Evolutionary conservation across 2,797 vertebrate species (phyloP), one percentile per base, ranked within the genome.

Genomic region (Simalia tracyae): DNA sequence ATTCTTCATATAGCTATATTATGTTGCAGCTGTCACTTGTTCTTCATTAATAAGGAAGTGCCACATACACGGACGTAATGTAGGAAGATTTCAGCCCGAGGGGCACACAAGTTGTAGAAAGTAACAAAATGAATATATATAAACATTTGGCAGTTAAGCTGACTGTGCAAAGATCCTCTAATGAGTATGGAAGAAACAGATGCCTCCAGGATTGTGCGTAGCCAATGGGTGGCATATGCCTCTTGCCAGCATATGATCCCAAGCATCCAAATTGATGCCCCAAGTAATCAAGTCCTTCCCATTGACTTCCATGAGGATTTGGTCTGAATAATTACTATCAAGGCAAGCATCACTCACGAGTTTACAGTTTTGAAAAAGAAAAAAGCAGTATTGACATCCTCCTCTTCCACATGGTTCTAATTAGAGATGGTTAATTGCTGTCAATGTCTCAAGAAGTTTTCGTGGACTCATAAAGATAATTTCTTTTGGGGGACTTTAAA

Each of bases 391-490:
- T 0, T 0, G 89, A 90, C 54, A 88, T 12, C 0, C 0, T 10
- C 86, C 24, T 7, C 26, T 88, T 66, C 10, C 19, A 60, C 0
- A 0, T 81, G 15, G 76, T 87, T 81, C 92, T 93, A 17, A 88
- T 94, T 84, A 57, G 0, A 87, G 57, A 87, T n/a, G 87, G 63
- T 22, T 87, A 89, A 92, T 0, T 86, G 7, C 81, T 92, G 50
- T 90, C 68, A 86, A 11, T 59, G 84, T 66, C 36, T 66, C 19
- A 50, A 89, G 64, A 31, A 86, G 36, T 36, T 84, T 72, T 24
- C 46, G 22, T 86, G 87, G 19, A 22, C 10, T 12, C 26, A 54
- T 5, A 66, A 76, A 7, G 12, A 76, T 26, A 15, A 0, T 2
- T n/a, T 84, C 22, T n/a, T 68, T 46, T 26, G 19, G 24, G 46